These are phyloP conservation scores for Glandiceps talaboti DNA, from an alignment of 53 echinoderm and acorn worm species.

Conservation along the genomic window DNA sequence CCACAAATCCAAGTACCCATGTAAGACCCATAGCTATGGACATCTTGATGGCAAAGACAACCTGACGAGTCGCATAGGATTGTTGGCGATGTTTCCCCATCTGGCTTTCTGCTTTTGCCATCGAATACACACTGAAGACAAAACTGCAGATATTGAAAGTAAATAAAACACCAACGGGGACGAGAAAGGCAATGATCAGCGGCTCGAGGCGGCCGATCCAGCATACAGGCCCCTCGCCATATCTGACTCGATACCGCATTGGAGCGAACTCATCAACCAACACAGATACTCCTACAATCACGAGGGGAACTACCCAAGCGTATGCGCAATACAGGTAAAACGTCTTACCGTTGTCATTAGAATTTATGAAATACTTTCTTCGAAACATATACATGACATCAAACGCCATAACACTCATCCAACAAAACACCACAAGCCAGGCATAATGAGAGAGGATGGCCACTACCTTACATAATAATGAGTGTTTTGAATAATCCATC, in stretches of 20 bases:
- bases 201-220: neutral
- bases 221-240: neutral
- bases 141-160: neutral
- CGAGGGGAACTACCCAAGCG: neutral
- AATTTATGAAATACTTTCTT: neutral
- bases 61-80: neutral
- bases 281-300: neutral
- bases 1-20: neutral
- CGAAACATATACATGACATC: neutral
- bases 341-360: neutral
- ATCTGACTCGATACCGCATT: neutral
- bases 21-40: neutral
- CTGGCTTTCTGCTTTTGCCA: neutral
- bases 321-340: neutral
- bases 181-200: neutral
- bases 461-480: neutral
- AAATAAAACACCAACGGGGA: neutral
- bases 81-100: neutral
- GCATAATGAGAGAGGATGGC: neutral
- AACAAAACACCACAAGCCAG: neutral
- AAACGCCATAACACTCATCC: neutral
- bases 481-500: neutral
- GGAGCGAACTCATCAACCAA: neutral
- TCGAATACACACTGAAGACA: neutral
- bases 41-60: neutral